Conservation (phyloP, 2,888 invertebrate species). For the Apamea crenata region DNA sequence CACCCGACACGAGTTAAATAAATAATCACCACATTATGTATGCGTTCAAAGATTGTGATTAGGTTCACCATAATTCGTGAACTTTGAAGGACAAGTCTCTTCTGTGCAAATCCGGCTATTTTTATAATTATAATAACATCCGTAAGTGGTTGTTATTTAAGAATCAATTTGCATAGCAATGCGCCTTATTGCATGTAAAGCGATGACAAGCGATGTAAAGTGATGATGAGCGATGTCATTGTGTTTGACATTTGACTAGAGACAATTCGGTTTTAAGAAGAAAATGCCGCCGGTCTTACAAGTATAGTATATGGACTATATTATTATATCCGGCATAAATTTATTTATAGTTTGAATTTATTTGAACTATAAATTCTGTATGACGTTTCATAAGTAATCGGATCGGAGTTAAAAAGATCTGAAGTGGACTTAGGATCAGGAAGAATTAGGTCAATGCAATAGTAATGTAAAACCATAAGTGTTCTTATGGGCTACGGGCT, state of each 20-base stretch:
- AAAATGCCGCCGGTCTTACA: background rate
- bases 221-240: too few relatives aligned
- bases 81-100: conserved; percentile 8
- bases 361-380: background rate
- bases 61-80: conserved; percentile 13
- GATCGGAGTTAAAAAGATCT: background rate
- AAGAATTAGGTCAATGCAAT: conserved; percentile 2
- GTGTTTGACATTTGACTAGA: background rate
- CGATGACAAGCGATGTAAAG: too few relatives aligned
- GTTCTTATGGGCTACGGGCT: background rate
- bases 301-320: background rate
- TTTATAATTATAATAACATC: background rate
- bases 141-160: background rate
- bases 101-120: conserved; percentile 6
- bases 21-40: conserved; percentile 23
- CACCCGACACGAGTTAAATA: conserved; percentile 11
- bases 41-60: background rate
- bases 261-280: conserved; percentile 9
- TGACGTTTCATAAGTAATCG: background rate
- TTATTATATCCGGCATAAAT: background rate
- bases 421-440: background rate
- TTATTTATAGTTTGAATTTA: background rate
- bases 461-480: background rate
- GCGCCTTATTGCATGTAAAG: conserved; percentile 7
- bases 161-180: conserved; percentile 15